Evolutionary conservation across 2,888 invertebrate genomes (phyloP).

Genomic region (Platypus cylindrus): DNA sequence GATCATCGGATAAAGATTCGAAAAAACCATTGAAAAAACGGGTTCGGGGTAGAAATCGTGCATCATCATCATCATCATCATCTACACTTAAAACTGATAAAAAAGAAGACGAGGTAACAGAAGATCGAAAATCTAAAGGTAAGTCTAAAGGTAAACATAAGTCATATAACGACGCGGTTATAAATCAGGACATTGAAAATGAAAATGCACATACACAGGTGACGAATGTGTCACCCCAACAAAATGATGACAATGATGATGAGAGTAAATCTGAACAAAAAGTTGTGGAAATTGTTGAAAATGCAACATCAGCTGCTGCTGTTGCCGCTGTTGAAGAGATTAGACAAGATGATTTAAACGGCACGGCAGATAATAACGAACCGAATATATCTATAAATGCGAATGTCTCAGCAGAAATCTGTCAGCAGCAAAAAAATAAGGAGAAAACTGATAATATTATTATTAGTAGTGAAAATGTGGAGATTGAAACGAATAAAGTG

Average conservation of each 20-base stretch:
- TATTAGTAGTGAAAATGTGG: no score
- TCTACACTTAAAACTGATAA: conserved; percentile 5
- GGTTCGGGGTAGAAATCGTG: conserved; percentile 9
- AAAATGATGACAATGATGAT: conserved; percentile 8
- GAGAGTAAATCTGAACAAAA: conserved; percentile 9
- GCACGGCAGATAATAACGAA: no score
- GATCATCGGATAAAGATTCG: conserved; percentile 12
- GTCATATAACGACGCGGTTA: conserved; percentile 31
- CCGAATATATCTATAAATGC: no score
- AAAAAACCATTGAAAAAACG: conserved; percentile 12
- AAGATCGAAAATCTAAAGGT: conserved; percentile 33
- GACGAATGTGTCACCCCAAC: conserved; percentile 32
- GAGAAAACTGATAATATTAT: no score
- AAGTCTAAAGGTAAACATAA: conserved; percentile 37
- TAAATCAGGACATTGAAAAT: conserved; percentile 28
- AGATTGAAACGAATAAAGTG: no score
- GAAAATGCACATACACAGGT: conserved; percentile 35
- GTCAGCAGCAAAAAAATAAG: no score
- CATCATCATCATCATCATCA: conserved; percentile 5
- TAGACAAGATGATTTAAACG: no score
- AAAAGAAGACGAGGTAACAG: conserved; percentile 24
- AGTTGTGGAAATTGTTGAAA: background rate
- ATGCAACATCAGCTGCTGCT: no score
- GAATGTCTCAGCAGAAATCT: no score
- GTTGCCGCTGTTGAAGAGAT: no score